Percentiles rank a stretch among this genome's conserved stretches.
Evolutionary conservation across 2,888 invertebrate species (phyloP).

Genomic region (Caenorhabditis sulstoni): DNA sequence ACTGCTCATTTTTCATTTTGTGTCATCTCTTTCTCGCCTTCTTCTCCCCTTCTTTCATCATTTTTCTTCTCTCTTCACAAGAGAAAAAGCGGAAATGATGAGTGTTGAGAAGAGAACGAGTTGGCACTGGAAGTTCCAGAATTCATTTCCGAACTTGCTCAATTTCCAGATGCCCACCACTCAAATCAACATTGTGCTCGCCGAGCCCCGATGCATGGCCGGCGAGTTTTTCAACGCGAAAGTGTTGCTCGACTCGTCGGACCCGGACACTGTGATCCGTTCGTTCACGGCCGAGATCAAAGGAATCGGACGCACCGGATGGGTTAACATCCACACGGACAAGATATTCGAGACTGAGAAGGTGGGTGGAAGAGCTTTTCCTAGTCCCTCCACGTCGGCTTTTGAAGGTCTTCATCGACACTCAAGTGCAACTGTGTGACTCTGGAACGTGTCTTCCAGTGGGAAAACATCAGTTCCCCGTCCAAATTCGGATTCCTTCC

Average conservation of each 20-base stretch:
- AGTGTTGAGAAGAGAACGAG: too few species aligned
- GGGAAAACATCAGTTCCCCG: constrained; percentile 77
- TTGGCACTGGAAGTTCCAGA: too few species aligned
- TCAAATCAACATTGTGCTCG: constrained; percentile 75
- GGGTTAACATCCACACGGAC: constrained; percentile 80
- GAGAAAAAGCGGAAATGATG: too few species aligned
- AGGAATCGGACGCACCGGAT: constrained; percentile 75
- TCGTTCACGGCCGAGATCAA: constrained; percentile 66
- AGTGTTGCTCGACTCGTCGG: constrained; percentile 76
- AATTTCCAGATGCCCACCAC: constrained; percentile 79
- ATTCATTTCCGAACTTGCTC: too few species aligned
- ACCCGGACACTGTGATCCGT: constrained; percentile 75
- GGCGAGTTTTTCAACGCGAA: constrained; percentile 76
- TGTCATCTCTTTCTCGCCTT: constrained; percentile 27
- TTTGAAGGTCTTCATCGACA: constrained; percentile 69
- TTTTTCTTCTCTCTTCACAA: constrained; percentile 16
- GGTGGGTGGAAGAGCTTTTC: constrained; percentile 49
- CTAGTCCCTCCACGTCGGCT: background rate
- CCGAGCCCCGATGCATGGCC: constrained; percentile 73
- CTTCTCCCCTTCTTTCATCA: constrained; percentile 26
- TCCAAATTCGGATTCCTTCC: constrained; percentile 74
- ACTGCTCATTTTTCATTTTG: constrained; percentile 56
- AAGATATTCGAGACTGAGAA: constrained; percentile 80
- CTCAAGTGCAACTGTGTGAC: constrained; percentile 67
- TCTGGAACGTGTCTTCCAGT: constrained; percentile 66